phyloP scores from a whole-genome alignment of 2,113 vertebrate genomes.

The Notothenia rossii region DNA sequence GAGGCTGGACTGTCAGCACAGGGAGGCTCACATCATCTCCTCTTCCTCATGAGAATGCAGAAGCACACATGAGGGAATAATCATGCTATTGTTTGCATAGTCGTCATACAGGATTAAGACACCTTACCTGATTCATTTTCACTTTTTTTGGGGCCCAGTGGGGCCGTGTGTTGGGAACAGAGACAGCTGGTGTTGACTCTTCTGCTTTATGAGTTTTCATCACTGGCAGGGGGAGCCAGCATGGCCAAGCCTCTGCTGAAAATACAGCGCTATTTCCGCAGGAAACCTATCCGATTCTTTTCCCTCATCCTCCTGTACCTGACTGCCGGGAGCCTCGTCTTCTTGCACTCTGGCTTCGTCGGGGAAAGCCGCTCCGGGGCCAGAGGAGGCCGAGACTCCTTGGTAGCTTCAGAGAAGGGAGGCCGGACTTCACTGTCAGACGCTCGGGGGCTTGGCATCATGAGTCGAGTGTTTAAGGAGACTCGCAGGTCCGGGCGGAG shows the following conservation, averaged over 20 bases:
- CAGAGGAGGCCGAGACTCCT: slow-evolving; percentile 59
- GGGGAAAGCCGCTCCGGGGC: slow-evolving; percentile 79
- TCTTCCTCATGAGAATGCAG: slow-evolving; percentile 43
- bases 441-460: slow-evolving; percentile 81
- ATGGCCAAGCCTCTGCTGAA: slow-evolving; percentile 95
- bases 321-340: slow-evolving; percentile 92
- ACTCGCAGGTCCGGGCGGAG: slow-evolving; percentile 69
- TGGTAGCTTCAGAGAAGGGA: slow-evolving; percentile 65
- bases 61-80: slow-evolving; percentile 28
- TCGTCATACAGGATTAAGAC: slow-evolving; percentile 42
- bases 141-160: slow-evolving; percentile 18
- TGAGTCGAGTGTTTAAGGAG: slow-evolving; percentile 86
- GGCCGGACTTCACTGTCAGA: slow-evolving; percentile 60
- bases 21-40: slow-evolving; percentile 21
- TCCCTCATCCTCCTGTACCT: slow-evolving; percentile 94
- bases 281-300: slow-evolving; percentile 93
- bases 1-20: slow-evolving; percentile 51
- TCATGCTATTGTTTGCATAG: slow-evolving; percentile 57
- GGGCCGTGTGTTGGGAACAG: slow-evolving; percentile 13
- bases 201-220: slow-evolving; percentile 77
- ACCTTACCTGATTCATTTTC: slow-evolving; percentile 14
- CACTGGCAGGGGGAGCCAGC: slow-evolving; percentile 72
- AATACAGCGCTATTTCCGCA: slow-evolving; percentile 93
- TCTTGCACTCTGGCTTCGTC: slow-evolving; percentile 90
- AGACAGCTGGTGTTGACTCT: slow-evolving; percentile 36